These are phyloP conservation scores for Bombylius discolor DNA, from an alignment of 2,888 invertebrate genomes.

Conservation along the genomic window DNA sequence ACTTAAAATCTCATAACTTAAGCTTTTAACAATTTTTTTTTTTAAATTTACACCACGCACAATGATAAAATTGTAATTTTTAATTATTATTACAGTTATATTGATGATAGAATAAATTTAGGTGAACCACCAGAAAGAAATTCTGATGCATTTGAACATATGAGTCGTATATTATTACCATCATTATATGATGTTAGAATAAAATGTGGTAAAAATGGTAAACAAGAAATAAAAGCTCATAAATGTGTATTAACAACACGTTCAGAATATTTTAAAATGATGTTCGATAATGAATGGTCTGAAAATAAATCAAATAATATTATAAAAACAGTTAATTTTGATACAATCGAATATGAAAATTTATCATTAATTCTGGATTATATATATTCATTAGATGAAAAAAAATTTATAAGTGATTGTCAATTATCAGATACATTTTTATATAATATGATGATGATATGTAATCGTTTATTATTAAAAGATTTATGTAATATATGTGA, in stretches of 20 bases:
- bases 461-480: conserved; percentile 66
- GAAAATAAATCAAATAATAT: conserved; percentile 19
- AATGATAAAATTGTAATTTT: not conserved
- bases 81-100: conserved; percentile 15
- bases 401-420: conserved; percentile 41
- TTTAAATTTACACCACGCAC: no score
- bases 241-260: conserved; percentile 68
- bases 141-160: conserved; percentile 27
- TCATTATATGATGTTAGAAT: conserved; percentile 52
- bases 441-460: conserved; percentile 60
- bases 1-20: no score
- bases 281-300: conserved; percentile 67
- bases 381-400: conserved; percentile 57
- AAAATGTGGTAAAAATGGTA: conserved; percentile 38
- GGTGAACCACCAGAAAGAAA: conserved; percentile 12
- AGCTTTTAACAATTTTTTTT: no score
- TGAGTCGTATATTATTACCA: conserved; percentile 39
- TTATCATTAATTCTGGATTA: conserved; percentile 58
- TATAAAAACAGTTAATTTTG: conserved; percentile 20
- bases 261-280: conserved; percentile 73
- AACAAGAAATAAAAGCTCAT: conserved; percentile 47
- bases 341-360: conserved; percentile 29
- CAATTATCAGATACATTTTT: conserved; percentile 54
- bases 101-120: not conserved
- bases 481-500: conserved; percentile 62